A percentile compares a stretch with the other conserved stretches of the same genome.
Conservation (phyloP, 1,140 invertebrate species). For the Calephelis virginiensis region DNA sequence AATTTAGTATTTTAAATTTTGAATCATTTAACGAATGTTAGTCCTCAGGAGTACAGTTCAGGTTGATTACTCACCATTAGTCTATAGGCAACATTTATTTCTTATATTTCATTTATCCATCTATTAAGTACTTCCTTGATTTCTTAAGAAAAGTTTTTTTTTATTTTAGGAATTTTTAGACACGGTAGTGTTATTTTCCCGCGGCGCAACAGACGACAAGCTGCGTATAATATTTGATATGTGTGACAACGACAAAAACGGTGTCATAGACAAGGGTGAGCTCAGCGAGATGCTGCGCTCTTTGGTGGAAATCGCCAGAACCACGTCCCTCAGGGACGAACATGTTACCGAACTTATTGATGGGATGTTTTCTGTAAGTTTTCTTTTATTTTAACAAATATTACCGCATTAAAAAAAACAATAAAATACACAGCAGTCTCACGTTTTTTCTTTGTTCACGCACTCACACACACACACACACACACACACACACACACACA, state of each 20-base stretch:
- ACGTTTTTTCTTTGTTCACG: too few relatives aligned
- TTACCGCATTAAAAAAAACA: background rate
- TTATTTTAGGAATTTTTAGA: constrained; percentile 92
- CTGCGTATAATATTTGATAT: constrained; percentile 98
- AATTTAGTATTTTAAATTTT: too few relatives aligned
- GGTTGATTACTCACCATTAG: too few relatives aligned
- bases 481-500: too few relatives aligned
- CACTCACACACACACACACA: too few relatives aligned
- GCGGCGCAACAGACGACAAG: constrained; percentile 97
- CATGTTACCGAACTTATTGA: constrained; percentile 95
- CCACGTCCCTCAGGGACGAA: constrained; percentile 92
- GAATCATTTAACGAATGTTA: too few relatives aligned
- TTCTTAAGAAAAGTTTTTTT: constrained; percentile 1
- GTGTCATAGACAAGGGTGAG: constrained; percentile 96
- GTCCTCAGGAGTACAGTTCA: too few relatives aligned
- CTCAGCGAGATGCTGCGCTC: constrained; percentile 96
- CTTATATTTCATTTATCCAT: too few relatives aligned
- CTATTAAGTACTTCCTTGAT: too few relatives aligned
- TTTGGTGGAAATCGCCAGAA: constrained; percentile 96
- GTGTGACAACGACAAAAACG: constrained; percentile 98
- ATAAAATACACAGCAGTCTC: too few relatives aligned
- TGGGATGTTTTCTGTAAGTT: constrained; percentile 91
- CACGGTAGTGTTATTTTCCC: constrained; percentile 94
- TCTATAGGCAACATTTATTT: too few relatives aligned
- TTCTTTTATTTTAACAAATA: constrained; percentile 5